These are phyloP conservation scores for Batillaria attramentaria DNA, from an alignment of 1,140 invertebrate genomes.

Conservation along the genomic window DNA sequence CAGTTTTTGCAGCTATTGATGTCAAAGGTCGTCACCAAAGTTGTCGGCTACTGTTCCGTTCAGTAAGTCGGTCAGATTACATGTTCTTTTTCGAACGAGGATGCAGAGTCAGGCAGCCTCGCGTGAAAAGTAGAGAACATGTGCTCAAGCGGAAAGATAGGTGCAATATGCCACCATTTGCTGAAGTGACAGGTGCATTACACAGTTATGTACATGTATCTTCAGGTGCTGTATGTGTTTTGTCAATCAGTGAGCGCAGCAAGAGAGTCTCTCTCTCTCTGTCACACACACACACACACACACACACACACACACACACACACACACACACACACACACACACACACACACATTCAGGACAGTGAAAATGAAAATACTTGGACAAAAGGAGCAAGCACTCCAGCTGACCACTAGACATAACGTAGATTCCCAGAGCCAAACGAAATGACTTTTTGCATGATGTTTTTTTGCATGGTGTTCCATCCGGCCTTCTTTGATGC, in stretches of 20 bases:
- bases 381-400: too few species aligned
- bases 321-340: not conserved
- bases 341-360: conserved; percentile 9
- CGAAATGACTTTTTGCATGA: too few species aligned
- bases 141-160: not conserved
- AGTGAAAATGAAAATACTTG: too few species aligned
- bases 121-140: not conserved
- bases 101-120: not conserved
- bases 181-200: not conserved
- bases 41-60: not conserved
- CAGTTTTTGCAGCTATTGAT: not conserved
- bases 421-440: too few species aligned
- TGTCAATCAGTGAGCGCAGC: not conserved
- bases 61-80: not conserved
- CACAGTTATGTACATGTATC: not conserved
- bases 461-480: too few species aligned
- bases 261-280: not conserved
- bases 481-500: too few species aligned
- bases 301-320: not conserved
- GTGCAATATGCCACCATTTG: not conserved
- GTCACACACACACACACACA: not conserved
- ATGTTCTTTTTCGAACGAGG: not conserved
- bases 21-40: not conserved
- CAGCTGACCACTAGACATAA: too few species aligned
- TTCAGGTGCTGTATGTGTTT: not conserved